These are phyloP conservation scores for Nomada lathburiana DNA, from an alignment of 2,888 invertebrate species.

Conservation along the genomic window DNA sequence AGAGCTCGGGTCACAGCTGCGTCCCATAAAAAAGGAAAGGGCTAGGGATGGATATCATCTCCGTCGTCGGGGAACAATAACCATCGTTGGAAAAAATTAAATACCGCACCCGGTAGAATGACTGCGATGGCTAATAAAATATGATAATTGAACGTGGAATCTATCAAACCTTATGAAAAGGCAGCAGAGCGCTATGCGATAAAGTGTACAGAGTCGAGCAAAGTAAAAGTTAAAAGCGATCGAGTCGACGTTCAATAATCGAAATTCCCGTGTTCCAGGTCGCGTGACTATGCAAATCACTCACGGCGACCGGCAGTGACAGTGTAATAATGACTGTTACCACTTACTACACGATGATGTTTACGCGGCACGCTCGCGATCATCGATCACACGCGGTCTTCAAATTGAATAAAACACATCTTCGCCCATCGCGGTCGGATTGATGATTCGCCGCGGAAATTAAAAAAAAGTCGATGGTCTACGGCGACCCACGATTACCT, in stretches of 20 bases:
- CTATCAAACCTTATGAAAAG: too few relatives aligned
- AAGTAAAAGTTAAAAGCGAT: slow-evolving; percentile 40
- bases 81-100: too few relatives aligned
- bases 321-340: slow-evolving; percentile 64
- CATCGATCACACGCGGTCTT: slow-evolving; percentile 57
- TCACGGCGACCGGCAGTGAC: slow-evolving; percentile 55
- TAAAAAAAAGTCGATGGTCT: slow-evolving; percentile 14
- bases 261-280: slow-evolving; percentile 57
- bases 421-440: slow-evolving; percentile 12
- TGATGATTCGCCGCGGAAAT: slow-evolving; percentile 18
- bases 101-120: too few relatives aligned
- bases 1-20: background rate
- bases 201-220: too few relatives aligned
- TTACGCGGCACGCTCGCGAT: slow-evolving; percentile 36
- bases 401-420: slow-evolving; percentile 41
- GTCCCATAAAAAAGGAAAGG: slow-evolving; percentile 3
- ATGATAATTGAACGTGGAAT: too few relatives aligned
- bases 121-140: too few relatives aligned
- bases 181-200: too few relatives aligned
- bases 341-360: slow-evolving; percentile 55
- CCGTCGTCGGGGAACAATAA: too few relatives aligned
- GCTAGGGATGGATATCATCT: slow-evolving; percentile 1
- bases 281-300: slow-evolving; percentile 67
- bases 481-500: slow-evolving; percentile 41
- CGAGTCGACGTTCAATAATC: slow-evolving; percentile 49